Conservation (phyloP, 2,888 invertebrate genomes). For the Eretmocerus hayati region DNA sequence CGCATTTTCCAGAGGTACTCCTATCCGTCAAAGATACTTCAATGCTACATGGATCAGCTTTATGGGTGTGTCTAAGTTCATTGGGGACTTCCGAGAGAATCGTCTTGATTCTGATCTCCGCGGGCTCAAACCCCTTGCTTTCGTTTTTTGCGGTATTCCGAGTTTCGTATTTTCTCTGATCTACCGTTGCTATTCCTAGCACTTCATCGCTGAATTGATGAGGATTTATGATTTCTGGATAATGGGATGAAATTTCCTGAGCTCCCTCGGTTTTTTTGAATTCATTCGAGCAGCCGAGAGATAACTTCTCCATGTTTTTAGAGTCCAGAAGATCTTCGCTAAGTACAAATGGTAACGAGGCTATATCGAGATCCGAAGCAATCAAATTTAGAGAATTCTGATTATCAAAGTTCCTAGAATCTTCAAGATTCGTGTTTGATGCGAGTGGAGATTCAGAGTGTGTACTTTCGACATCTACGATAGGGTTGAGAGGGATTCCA, state of each 20-base stretch:
- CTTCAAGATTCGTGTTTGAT: neutral
- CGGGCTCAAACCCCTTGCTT: slow-evolving; percentile 39
- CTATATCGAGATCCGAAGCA: slow-evolving; percentile 58
- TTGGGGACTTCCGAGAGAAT: slow-evolving; percentile 40
- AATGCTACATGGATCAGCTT: slow-evolving; percentile 29
- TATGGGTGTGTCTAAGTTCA: slow-evolving; percentile 29
- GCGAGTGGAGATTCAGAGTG: neutral
- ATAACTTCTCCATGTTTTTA: slow-evolving; percentile 63
- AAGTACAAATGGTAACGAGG: slow-evolving; percentile 69
- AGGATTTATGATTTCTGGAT: slow-evolving; percentile 28
- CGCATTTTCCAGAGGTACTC: slow-evolving; percentile 39
- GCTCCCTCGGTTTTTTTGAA: neutral
- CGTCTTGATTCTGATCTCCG: slow-evolving; percentile 41
- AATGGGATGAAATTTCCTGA: slow-evolving; percentile 26
- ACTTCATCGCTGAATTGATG: slow-evolving; percentile 24
- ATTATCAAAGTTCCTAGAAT: slow-evolving; percentile 35
- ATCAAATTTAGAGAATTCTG: slow-evolving; percentile 37
- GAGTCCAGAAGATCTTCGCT: slow-evolving; percentile 64
- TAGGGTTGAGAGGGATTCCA: slow-evolving; percentile 23
- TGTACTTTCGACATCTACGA: neutral
- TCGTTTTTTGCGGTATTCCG: slow-evolving; percentile 42
- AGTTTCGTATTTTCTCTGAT: slow-evolving; percentile 37
- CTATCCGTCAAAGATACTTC: slow-evolving; percentile 25
- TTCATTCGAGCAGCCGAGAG: slow-evolving; percentile 46
- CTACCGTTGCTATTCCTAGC: slow-evolving; percentile 18